Evolutionary conservation across 2,888 invertebrate genomes (phyloP).

Genomic region (Meiosimyza decipiens): DNA sequence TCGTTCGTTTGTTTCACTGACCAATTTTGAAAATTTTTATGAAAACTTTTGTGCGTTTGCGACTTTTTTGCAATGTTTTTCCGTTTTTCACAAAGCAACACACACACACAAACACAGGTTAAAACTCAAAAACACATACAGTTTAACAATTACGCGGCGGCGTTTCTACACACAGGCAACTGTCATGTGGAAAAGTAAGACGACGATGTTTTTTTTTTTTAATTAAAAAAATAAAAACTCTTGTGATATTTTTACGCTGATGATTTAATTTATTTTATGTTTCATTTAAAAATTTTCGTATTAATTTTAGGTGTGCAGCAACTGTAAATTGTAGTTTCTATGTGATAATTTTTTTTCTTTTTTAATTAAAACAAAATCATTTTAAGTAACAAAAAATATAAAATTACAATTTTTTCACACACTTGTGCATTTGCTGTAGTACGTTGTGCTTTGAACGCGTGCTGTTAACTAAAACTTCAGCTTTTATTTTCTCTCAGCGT

Average conservation of each 20-base stretch:
- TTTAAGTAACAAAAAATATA: background rate
- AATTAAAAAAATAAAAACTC: slow-evolving; percentile 20
- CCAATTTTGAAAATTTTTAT: background rate
- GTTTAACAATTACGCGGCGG: background rate
- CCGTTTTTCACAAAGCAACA: slow-evolving; percentile 11
- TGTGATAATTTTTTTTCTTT: background rate
- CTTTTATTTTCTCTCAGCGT: slow-evolving; percentile 5
- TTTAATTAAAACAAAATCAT: background rate
- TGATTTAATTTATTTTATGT: slow-evolving; percentile 28
- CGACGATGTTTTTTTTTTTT: background rate
- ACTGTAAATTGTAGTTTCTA: slow-evolving; percentile 17
- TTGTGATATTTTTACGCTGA: slow-evolving; percentile 32
- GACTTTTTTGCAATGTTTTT: background rate
- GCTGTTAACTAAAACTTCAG: slow-evolving; percentile 6
- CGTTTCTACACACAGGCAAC: too few relatives aligned
- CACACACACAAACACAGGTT: slow-evolving; percentile 19
- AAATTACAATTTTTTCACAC: background rate
- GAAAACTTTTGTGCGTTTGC: background rate
- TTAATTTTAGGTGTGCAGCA: slow-evolving; percentile 31
- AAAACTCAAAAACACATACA: slow-evolving; percentile 21
- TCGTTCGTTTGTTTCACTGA: background rate
- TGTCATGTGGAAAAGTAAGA: slow-evolving; percentile 6
- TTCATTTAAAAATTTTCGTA: slow-evolving; percentile 12
- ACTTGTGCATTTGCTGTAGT: background rate
- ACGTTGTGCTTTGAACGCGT: too few relatives aligned